Percentiles rank a stretch among this genome's conserved stretches.
phyloP scores from a whole-genome alignment of 1,140 invertebrate species.

The Trissolcus basalis region DNA sequence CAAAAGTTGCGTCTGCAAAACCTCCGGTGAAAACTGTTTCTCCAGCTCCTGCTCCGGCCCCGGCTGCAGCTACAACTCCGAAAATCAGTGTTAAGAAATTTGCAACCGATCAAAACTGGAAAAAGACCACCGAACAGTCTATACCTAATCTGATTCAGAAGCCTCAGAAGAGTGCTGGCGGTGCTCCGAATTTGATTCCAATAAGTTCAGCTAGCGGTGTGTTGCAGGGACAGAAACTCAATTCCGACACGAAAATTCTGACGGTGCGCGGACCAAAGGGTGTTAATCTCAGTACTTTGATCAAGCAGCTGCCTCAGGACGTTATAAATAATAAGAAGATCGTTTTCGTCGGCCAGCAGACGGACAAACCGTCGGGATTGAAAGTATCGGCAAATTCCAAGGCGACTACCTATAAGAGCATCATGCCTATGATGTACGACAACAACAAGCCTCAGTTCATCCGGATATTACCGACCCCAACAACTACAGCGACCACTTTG shows the following conservation, averaged over 20 bases:
- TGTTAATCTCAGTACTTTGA: slow-evolving; percentile 58
- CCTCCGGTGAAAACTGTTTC: neutral
- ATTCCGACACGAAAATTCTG: slow-evolving; percentile 54
- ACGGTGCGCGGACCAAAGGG: slow-evolving; percentile 61
- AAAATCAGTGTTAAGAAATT: slow-evolving; percentile 63
- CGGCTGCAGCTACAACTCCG: neutral
- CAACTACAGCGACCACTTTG: neutral
- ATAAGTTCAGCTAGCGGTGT: slow-evolving; percentile 23
- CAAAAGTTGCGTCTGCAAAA: neutral
- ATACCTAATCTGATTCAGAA: neutral
- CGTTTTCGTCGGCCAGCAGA: slow-evolving; percentile 59
- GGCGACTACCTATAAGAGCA: slow-evolving; percentile 32
- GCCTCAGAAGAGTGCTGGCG: neutral
- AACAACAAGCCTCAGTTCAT: slow-evolving; percentile 34
- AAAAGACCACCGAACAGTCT: neutral
- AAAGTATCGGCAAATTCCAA: neutral
- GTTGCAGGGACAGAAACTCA: slow-evolving; percentile 42
- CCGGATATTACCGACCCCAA: slow-evolving; percentile 20
- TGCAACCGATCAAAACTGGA: slow-evolving; percentile 48
- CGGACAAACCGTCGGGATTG: slow-evolving; percentile 13
- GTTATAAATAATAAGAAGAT: slow-evolving; percentile 62
- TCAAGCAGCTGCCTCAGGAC: slow-evolving; percentile 60
- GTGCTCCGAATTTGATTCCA: slow-evolving; percentile 20
- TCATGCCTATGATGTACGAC: slow-evolving; percentile 29
- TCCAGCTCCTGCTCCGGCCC: neutral